Percentiles rank a stretch among this genome's conserved stretches.
Conservation (phyloP, 2,888 invertebrate species). For the Acrocyrtus sp. region DNA sequence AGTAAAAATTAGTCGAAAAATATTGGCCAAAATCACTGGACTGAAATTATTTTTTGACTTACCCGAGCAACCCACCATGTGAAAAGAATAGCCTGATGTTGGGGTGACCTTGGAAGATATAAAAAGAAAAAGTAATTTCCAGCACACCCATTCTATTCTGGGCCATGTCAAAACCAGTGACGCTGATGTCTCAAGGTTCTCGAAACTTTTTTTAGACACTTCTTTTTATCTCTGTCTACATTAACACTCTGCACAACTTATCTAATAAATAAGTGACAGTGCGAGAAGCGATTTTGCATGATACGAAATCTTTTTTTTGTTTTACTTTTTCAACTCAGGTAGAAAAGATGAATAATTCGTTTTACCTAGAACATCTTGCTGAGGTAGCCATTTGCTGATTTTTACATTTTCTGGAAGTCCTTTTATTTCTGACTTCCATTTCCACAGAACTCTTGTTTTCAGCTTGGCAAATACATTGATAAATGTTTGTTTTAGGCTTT, state of each 20-base stretch:
- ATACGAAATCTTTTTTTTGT: neutral
- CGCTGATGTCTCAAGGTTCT: too few relatives aligned
- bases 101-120: conserved; percentile 70
- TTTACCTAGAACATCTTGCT: conserved; percentile 82
- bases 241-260: too few relatives aligned
- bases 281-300: conserved; percentile 16
- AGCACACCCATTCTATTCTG: too few relatives aligned
- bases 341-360: conserved; percentile 1
- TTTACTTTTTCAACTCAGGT: neutral
- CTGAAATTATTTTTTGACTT: too few relatives aligned
- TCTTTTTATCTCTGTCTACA: too few relatives aligned
- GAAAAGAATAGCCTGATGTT: conserved; percentile 77
- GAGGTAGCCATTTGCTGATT: conserved; percentile 77
- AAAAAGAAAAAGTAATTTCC: too few relatives aligned
- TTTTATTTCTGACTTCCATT: conserved; percentile 77
- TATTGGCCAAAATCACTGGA: too few relatives aligned
- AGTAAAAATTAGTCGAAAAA: too few relatives aligned
- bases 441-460: conserved; percentile 85
- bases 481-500: conserved; percentile 75
- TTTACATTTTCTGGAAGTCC: conserved; percentile 73
- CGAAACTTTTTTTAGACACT: too few relatives aligned
- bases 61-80: conserved; percentile 79
- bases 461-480: conserved; percentile 79
- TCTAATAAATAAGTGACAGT: too few relatives aligned
- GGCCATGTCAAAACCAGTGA: too few relatives aligned